A percentile compares a stretch with the other conserved stretches of the same genome.
Evolutionary conservation across 2,113 vertebrate species (phyloP).

Genomic region (Archilochus colubris): DNA sequence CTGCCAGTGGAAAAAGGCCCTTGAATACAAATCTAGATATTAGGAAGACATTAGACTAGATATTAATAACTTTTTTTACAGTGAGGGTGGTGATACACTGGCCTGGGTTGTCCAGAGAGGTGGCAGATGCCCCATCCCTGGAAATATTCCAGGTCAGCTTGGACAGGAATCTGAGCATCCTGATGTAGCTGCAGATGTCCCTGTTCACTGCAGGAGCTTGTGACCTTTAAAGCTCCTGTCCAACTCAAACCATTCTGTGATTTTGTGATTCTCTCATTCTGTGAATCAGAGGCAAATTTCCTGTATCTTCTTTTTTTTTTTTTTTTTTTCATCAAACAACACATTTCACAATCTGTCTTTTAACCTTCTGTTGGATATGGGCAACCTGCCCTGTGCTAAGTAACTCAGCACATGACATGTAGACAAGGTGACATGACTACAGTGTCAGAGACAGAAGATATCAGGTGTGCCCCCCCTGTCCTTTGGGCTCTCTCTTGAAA

Average conservation of each 20-base stretch:
- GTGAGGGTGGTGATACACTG: too few relatives aligned
- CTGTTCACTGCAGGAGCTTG: too few relatives aligned
- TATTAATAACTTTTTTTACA: too few relatives aligned
- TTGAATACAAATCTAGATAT: not conserved
- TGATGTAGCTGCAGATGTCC: too few relatives aligned
- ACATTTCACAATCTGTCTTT: not conserved
- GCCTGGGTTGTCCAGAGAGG: too few relatives aligned
- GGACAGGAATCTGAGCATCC: too few relatives aligned
- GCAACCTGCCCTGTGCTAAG: not conserved
- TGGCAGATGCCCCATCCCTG: too few relatives aligned
- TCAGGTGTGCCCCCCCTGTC: not conserved
- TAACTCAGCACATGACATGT: too few relatives aligned
- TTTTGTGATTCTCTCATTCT: not conserved
- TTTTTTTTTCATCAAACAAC: not conserved
- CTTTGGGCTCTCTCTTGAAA: not conserved
- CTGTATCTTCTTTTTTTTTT: not conserved
- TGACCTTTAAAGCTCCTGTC: too few relatives aligned
- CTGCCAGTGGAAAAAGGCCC: not conserved
- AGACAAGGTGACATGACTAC: not conserved
- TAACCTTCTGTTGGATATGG: not conserved
- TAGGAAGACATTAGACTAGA: too few relatives aligned
- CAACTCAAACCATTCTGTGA: too few relatives aligned
- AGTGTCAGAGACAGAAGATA: not conserved
- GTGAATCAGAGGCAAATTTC: not conserved
- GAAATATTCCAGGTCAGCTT: too few relatives aligned